A percentile compares a stretch with the other conserved stretches of the same genome.
These are phyloP conservation scores for Idaea straminata DNA, from an alignment of 2,888 invertebrate species.

Conservation along the genomic window DNA sequence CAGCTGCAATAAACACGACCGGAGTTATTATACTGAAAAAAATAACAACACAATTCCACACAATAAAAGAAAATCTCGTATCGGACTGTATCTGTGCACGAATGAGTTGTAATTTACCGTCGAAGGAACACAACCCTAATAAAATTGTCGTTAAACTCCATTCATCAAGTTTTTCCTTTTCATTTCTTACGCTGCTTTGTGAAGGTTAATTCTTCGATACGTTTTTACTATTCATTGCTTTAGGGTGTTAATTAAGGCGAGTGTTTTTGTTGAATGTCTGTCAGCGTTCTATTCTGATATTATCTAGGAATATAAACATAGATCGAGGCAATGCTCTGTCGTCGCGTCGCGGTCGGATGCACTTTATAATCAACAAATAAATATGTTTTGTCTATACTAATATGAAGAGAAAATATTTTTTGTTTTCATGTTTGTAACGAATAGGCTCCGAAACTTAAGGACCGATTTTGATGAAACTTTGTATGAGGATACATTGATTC, in stretches of 20 bases:
- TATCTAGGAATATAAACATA: not conserved
- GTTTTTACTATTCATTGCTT: conserved; percentile 37
- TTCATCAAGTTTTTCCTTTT: conserved; percentile 51
- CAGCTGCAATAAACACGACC: conserved; percentile 38
- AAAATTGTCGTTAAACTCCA: conserved; percentile 53
- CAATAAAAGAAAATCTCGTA: conserved; percentile 43
- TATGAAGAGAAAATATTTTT: too few species aligned
- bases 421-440: too few species aligned
- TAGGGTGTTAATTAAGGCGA: conserved; percentile 31
- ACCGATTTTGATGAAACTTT: too few species aligned
- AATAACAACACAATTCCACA: conserved; percentile 32
- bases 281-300: conserved; percentile 8
- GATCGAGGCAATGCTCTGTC: not conserved
- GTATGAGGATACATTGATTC: too few species aligned
- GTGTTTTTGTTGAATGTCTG: conserved; percentile 22
- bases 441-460: too few species aligned
- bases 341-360: not conserved
- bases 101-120: conserved; percentile 52
- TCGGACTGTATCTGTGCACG: conserved; percentile 36
- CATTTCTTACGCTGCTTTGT: conserved; percentile 44
- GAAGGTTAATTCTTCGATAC: conserved; percentile 52
- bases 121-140: conserved; percentile 54
- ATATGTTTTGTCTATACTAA: too few species aligned
- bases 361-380: not conserved
- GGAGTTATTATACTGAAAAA: conserved; percentile 34